Evolutionary conservation across 1,140 invertebrate genomes (phyloP).

Genomic region (Bombus sibiricus): DNA sequence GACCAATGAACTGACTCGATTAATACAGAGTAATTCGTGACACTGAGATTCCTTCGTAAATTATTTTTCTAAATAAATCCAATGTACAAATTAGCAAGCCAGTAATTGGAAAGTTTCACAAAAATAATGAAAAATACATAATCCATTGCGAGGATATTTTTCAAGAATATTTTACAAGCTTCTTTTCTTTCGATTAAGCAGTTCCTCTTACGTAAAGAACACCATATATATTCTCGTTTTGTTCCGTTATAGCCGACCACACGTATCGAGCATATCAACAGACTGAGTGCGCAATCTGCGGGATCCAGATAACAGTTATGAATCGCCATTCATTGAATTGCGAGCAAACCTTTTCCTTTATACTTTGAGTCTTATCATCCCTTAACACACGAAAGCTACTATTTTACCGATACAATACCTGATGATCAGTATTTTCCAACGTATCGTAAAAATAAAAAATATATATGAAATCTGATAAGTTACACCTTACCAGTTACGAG

Average conservation of each 20-base stretch:
- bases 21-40: neutral
- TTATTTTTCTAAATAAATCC: no score
- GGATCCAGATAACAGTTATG: conserved; percentile 71
- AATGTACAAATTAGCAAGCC: no score
- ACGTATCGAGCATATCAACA: conserved; percentile 59
- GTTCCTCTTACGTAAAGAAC: neutral
- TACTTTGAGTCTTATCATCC: neutral
- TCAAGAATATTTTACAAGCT: neutral
- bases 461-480: neutral
- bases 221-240: neutral
- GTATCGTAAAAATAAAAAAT: neutral
- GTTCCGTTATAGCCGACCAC: conserved; percentile 28
- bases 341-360: neutral
- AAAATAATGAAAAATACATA: no score
- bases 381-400: neutral
- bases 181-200: neutral
- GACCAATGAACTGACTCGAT: conserved; percentile 27
- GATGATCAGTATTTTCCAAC: neutral
- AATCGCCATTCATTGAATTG: conserved; percentile 73
- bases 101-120: no score
- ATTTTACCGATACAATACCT: neutral
- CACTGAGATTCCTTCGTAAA: neutral
- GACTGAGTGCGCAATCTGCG: conserved; percentile 64
- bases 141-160: no score
- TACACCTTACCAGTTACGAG: neutral